A percentile compares a stretch with the other conserved stretches of the same genome.
Evolutionary conservation across 2,797 vertebrate genomes (phyloP).

Genomic region (Hyperoplus immaculatus): DNA sequence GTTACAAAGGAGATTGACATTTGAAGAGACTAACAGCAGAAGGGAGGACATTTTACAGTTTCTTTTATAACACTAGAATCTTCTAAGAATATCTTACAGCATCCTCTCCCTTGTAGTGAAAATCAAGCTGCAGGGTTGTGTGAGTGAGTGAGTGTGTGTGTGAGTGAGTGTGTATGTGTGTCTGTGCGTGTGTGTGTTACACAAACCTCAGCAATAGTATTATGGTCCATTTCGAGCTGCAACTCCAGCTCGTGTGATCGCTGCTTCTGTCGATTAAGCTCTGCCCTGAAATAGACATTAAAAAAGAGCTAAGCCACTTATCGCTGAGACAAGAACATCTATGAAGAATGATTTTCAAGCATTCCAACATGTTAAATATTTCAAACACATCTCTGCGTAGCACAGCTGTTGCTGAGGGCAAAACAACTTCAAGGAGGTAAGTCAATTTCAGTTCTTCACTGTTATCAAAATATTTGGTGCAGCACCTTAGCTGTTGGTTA

Average conservation of each 20-base stretch:
- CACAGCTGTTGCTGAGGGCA: constrained; percentile 22
- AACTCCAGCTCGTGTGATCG: constrained; percentile 88
- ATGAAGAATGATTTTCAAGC: constrained; percentile 24
- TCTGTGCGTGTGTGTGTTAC: not conserved
- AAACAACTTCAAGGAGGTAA: constrained; percentile 38
- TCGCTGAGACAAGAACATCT: constrained; percentile 13
- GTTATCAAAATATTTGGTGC: constrained; percentile 25
- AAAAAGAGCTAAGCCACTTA: not conserved
- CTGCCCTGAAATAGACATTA: constrained; percentile 84
- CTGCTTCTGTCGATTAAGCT: constrained; percentile 92
- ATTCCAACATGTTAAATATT: constrained; percentile 28
- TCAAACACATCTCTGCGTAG: constrained; percentile 13
- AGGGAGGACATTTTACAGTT: constrained; percentile 1
- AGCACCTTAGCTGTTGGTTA: constrained; percentile 23
- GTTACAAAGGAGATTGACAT: constrained; percentile 30
- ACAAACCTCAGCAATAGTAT: constrained; percentile 89
- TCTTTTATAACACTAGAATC: not conserved
- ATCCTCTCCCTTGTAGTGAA: not conserved
- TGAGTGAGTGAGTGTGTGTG: not conserved
- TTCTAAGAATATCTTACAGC: not conserved
- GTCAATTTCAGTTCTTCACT: constrained; percentile 37
- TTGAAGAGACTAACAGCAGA: constrained; percentile 24
- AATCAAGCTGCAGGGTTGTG: not conserved
- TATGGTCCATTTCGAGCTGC: constrained; percentile 88
- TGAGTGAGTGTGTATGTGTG: too few relatives aligned